phyloP scores from a whole-genome alignment of 2,888 invertebrate genomes.

The Aphodius sticticus region DNA sequence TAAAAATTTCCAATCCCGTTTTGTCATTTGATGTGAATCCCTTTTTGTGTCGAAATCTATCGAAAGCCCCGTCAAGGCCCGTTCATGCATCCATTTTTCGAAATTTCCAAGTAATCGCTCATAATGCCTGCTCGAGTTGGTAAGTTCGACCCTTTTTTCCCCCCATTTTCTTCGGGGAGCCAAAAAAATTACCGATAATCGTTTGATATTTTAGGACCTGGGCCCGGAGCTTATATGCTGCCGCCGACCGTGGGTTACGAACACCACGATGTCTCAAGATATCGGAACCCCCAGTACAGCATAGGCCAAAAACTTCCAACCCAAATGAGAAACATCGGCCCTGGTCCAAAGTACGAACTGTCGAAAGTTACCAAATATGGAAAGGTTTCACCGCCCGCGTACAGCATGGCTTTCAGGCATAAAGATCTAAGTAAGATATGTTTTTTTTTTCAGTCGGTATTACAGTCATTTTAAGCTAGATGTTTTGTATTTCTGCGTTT shows the following conservation, averaged over 20 bases:
- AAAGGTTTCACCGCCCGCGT: conserved; percentile 63
- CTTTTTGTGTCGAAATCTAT: not conserved
- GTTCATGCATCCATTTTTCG: not conserved
- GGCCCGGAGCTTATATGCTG: conserved; percentile 71
- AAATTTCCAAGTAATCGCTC: not conserved
- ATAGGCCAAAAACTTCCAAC: conserved; percentile 61
- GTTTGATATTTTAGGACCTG: conserved; percentile 64
- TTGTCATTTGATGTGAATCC: not conserved
- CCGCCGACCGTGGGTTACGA: conserved; percentile 69
- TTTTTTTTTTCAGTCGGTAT: too few relatives aligned
- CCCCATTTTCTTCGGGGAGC: not conserved
- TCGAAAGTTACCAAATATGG: conserved; percentile 62
- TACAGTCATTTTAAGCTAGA: too few relatives aligned
- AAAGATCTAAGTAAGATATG: conserved; percentile 39
- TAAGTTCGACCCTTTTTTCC: not conserved
- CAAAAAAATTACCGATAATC: not conserved
- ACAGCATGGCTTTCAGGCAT: conserved; percentile 46
- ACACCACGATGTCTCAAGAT: conserved; percentile 68
- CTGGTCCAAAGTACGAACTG: conserved; percentile 63
- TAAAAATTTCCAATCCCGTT: not conserved
- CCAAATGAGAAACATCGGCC: conserved; percentile 50
- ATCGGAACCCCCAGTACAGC: conserved; percentile 71
- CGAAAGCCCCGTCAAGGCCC: not conserved
- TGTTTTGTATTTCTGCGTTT: too few relatives aligned
- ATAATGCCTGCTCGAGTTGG: not conserved